These are phyloP conservation scores for Panzeria rudis DNA, from an alignment of 2,888 invertebrate genomes.

Conservation along the genomic window DNA sequence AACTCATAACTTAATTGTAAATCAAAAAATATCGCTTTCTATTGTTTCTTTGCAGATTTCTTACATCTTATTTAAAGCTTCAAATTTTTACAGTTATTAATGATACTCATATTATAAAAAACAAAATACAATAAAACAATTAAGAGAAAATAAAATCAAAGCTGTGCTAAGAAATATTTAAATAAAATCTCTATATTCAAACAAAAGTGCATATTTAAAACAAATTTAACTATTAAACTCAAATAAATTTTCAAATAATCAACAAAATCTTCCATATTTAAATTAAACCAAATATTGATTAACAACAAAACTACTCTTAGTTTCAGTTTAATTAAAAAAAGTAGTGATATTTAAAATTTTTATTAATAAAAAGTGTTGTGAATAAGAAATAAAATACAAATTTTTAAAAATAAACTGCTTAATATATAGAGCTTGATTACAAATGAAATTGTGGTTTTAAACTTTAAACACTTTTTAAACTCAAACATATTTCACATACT, in stretches of 20 bases:
- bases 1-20: no score
- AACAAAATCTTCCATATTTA: slow-evolving; percentile 70
- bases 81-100: background rate
- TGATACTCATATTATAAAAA: background rate
- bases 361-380: slow-evolving; percentile 65
- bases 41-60: slow-evolving; percentile 18
- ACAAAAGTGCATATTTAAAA: slow-evolving; percentile 36
- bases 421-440: slow-evolving; percentile 32
- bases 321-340: slow-evolving; percentile 41
- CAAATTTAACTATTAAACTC: slow-evolving; percentile 21
- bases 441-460: background rate
- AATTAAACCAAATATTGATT: slow-evolving; percentile 3
- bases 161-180: slow-evolving; percentile 59
- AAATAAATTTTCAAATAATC: slow-evolving; percentile 65
- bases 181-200: slow-evolving; percentile 4
- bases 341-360: slow-evolving; percentile 53
- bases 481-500: background rate
- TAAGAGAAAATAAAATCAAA: slow-evolving; percentile 35
- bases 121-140: slow-evolving; percentile 15
- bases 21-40: no score
- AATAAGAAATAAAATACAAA: slow-evolving; percentile 35
- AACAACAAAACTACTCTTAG: slow-evolving; percentile 29
- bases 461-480: slow-evolving; percentile 4
- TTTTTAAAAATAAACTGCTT: slow-evolving; percentile 1
- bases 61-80: background rate